Conservation (phyloP, 2,113 vertebrate species). For the Phyllopteryx taeniolatus region DNA sequence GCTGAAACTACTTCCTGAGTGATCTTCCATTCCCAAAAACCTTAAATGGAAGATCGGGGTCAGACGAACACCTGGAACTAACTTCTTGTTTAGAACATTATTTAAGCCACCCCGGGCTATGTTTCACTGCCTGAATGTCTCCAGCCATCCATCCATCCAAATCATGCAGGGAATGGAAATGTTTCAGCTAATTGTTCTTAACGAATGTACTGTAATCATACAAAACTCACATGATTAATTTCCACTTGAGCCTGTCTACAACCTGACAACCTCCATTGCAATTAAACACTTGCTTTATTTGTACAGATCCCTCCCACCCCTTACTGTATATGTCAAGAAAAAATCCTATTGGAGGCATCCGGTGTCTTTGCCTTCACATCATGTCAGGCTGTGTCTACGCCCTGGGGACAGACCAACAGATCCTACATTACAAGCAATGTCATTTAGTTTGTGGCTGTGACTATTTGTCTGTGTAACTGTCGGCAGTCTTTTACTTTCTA, state of each 20-base stretch:
- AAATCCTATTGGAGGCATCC: background rate
- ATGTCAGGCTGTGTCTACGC: constrained; percentile 14
- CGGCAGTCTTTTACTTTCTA: background rate
- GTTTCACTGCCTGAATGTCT: constrained; percentile 33
- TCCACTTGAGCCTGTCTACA: constrained; percentile 24
- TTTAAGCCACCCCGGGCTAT: background rate
- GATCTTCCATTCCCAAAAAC: background rate
- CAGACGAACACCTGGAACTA: constrained; percentile 33
- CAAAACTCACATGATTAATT: constrained; percentile 8
- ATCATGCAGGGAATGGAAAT: constrained; percentile 15
- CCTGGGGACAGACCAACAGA: background rate
- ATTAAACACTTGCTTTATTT: background rate
- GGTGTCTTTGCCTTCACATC: background rate
- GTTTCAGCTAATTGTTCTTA: constrained; percentile 19
- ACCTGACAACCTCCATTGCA: constrained; percentile 24
- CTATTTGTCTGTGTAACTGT: constrained; percentile 6
- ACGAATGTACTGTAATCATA: constrained; percentile 60
- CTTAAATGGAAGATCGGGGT: constrained; percentile 23
- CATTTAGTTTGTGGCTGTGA: constrained; percentile 1
- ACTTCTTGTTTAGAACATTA: constrained; percentile 7
- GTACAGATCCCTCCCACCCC: background rate
- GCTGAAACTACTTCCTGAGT: constrained; percentile 55
- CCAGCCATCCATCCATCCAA: constrained; percentile 10
- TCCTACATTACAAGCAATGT: background rate
- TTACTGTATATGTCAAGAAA: background rate